Evolutionary conservation across 2,888 invertebrate species (phyloP).

Genomic region (Gisinianus flammeolus): DNA sequence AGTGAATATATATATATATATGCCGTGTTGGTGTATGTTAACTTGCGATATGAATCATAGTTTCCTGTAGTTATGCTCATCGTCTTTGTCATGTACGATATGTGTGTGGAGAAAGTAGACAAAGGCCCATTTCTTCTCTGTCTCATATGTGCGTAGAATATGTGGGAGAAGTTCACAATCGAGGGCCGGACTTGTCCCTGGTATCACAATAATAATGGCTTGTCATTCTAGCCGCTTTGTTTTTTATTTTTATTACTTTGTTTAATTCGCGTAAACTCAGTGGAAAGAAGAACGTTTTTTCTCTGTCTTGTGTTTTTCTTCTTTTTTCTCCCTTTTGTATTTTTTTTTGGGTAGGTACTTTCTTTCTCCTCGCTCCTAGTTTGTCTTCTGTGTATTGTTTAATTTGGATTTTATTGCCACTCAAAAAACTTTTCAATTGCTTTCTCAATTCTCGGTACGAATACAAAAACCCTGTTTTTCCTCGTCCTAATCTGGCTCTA

Average conservation of each 20-base stretch:
- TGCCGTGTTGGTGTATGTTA: too few relatives aligned
- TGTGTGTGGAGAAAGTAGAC: too few relatives aligned
- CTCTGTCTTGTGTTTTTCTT: background rate
- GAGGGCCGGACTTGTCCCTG: too few relatives aligned
- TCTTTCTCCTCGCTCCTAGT: background rate
- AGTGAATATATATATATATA: too few relatives aligned
- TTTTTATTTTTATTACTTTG: conserved; percentile 35
- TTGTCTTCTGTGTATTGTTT: background rate
- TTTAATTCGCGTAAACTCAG: conserved; percentile 29
- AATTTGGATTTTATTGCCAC: conserved; percentile 29
- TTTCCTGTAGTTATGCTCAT: too few relatives aligned
- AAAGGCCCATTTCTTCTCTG: background rate
- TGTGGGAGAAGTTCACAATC: too few relatives aligned
- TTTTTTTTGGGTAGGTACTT: background rate
- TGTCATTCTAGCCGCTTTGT: conserved; percentile 13
- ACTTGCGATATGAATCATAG: too few relatives aligned
- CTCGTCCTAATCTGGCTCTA: conserved; percentile 4
- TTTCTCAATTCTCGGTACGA: background rate
- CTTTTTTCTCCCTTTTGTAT: conserved; percentile 12
- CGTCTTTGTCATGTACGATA: background rate
- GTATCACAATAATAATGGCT: conserved; percentile 30
- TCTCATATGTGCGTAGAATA: background rate
- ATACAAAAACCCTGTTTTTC: background rate
- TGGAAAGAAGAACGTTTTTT: too few relatives aligned
- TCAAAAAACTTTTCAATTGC: conserved; percentile 26